phyloP scores from a whole-genome alignment of 2,888 invertebrate genomes.

The Crematogaster levior region DNA sequence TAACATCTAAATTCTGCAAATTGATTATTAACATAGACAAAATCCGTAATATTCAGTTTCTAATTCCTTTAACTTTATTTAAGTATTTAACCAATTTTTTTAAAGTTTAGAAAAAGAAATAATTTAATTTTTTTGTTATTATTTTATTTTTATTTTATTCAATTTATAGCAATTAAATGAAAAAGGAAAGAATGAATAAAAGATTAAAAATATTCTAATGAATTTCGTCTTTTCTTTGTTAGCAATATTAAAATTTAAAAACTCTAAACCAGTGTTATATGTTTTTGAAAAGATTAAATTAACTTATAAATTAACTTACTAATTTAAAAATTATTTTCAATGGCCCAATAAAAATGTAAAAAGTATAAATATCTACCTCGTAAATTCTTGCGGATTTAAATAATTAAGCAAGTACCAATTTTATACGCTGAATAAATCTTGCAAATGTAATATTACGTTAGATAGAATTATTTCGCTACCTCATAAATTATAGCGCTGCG shows the following conservation, averaged over 20 bases:
- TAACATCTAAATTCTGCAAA: background rate
- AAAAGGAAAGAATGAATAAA: background rate
- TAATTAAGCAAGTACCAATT: conserved; percentile 10
- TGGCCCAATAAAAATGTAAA: background rate
- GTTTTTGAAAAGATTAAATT: background rate
- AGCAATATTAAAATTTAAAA: background rate
- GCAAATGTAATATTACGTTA: background rate
- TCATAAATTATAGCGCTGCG: conserved; percentile 16
- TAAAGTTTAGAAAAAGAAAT: background rate
- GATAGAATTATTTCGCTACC: conserved; percentile 23
- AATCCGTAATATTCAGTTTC: background rate
- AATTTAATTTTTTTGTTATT: background rate
- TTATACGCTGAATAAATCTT: background rate
- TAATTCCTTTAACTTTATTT: background rate
- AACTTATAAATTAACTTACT: background rate
- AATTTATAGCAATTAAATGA: background rate
- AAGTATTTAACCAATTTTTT: too few relatives aligned
- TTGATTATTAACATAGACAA: background rate
- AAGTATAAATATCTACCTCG: background rate
- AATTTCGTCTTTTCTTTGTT: background rate
- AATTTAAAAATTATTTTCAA: background rate
- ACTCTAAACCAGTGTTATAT: background rate
- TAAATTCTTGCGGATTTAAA: background rate
- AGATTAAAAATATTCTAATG: background rate
- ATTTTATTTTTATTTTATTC: background rate